Base-by-base conservation (phyloP, 2,113 vertebrate species). In the Hippocampus zosterae region DNA sequence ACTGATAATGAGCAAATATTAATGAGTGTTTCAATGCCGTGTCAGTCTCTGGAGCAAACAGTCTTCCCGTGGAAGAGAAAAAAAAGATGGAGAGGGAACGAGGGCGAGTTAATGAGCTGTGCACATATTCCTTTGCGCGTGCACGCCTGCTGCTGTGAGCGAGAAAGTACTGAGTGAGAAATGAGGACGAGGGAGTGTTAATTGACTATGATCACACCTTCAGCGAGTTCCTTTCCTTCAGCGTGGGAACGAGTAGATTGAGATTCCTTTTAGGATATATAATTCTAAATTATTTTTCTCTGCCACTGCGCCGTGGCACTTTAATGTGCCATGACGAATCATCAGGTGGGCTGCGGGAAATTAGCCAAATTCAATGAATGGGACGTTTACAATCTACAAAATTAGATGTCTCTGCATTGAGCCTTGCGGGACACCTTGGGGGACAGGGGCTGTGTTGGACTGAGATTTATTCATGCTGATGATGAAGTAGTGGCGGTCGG, bases 171-270 rank as follows among this genome's bases (percentile, higher is more conserved):
- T 48, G 69, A 64, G 81, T 67, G 76, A 70, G 73, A 76, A 78
- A 74, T 68, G 68, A 70, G 63, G 68, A 55, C 53, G 40, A 67
- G 46, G 48, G 76, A 73, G 78, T 87, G 85, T 77, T 87, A 89
- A 87, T 86, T 86, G 81, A 74, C 77, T 74, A 71, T 72, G 69
- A 86, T 85, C 75, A 74, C 78, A 84, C 77, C 72, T 75, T 60
- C 65, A 70, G 63, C 74, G 74, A 75, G 76, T 81, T 81, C 50
- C 60, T 81, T 63, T 60, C 7, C 7, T 16, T 60, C 27, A 60
- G 27, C 46, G 61, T 57, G 60, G 66, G 57, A 80, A 78, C 42
- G 41, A 53, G 23, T 40, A 73, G 33, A 62, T 65, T 37, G 48
- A 59, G 75, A 16, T 64, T 66, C 11, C 62, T 44, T 29, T 44